These are phyloP conservation scores for Crypturellus tataupa DNA, from an alignment of 2,797 vertebrate genomes.

Conservation along the genomic window DNA sequence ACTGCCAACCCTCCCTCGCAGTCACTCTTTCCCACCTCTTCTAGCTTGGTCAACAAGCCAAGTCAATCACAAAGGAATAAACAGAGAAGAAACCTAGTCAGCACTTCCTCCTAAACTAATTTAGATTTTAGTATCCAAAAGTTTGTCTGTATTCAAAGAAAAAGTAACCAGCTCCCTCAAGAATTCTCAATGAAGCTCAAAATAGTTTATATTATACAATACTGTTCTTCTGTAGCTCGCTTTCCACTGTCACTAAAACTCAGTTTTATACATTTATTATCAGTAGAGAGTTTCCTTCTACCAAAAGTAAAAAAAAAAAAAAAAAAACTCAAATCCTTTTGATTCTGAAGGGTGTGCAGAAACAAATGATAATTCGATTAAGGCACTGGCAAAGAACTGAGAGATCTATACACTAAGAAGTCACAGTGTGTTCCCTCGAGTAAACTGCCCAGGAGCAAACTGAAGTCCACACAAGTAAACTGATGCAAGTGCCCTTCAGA, in stretches of 20 bases:
- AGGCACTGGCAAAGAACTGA: not conserved
- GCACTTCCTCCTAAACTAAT: not conserved
- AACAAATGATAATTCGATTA: accelerated
- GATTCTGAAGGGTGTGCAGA: not conserved
- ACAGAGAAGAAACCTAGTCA: not conserved
- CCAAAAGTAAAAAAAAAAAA: not conserved
- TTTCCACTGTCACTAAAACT: not conserved
- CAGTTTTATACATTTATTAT: not conserved
- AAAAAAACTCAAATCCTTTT: not conserved
- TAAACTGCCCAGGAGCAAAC: not conserved
- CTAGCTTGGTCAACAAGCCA: constrained; percentile 5
- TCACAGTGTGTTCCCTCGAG: not conserved
- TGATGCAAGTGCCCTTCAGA: not conserved
- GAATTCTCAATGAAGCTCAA: not conserved
- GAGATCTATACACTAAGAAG: not conserved
- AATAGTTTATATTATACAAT: not conserved
- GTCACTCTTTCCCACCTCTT: not conserved
- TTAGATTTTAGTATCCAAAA: constrained; percentile 23
- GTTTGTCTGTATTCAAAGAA: not conserved
- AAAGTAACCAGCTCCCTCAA: not conserved
- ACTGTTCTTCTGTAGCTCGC: not conserved
- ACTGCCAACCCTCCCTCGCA: not conserved
- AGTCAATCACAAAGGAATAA: not conserved
- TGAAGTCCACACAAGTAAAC: not conserved
- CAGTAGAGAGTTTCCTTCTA: not conserved